Base-by-base conservation (phyloP, 2,797 vertebrate species). In the Tangara arthus region DNA sequence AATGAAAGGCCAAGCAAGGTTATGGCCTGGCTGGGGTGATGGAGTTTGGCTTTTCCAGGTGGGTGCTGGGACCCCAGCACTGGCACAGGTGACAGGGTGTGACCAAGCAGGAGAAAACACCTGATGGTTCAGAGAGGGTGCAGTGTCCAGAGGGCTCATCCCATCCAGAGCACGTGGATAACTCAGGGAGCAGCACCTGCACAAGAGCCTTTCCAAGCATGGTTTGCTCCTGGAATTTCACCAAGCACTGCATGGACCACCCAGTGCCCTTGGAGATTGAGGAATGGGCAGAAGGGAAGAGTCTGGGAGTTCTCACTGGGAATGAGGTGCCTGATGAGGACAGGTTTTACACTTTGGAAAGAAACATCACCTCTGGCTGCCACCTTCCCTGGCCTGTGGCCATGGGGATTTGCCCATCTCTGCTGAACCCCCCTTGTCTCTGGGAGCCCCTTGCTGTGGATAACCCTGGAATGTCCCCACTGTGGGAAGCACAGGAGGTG, bases 341-440 rank as follows among this genome's bases (percentile, higher is more conserved):
- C 2, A 8, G 27, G 34, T 21, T 47, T 65, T 56, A 30, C 17
- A 7, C 24, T 55, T 12, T 9, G 52, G 65, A 17, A 52, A 47
- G 53, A 26, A 47, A 34, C 1, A 0, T 17, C 18, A 20, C 7
- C 16, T 3, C 37, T 5, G 61, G 19, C 24, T 44, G 17, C 41
- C 37, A 2, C 46, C 39, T 56, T 24, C 6, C 46, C 63, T 6
- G 11, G 32, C 42, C 39, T 61, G 47, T 20, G 23, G 26, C 2
- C 0, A 1, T 8, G 56, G 44, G 57, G 28, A 34, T 34, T 16
- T 57, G 2, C 53, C 12, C 69, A 32, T 23, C 57, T 30, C 34
- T n/a, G 13, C 50, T 49, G 47, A 69, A n/a, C 7, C 18, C 35
- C 0, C 0, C 1, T 2, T 11, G 15, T 20, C 24, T 24, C 24